These are phyloP conservation scores for Phallusia fumigata DNA, from an alignment of 23 tunicate genomes.

Conservation along the genomic window DNA sequence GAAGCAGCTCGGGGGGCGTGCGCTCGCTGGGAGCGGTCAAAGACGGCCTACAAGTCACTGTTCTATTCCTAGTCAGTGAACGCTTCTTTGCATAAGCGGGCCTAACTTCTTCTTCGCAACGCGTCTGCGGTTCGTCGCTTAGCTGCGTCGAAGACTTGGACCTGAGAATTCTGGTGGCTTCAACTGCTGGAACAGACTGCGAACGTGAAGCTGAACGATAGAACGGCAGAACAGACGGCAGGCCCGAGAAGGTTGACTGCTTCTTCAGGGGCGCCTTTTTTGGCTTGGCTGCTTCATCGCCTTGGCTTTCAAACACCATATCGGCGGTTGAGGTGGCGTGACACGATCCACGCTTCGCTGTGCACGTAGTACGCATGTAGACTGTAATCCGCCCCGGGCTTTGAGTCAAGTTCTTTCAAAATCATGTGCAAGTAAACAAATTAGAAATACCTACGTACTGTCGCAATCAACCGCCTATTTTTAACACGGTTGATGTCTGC, in stretches of 20 bases:
- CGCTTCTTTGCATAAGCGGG: neutral
- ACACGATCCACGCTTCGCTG: neutral
- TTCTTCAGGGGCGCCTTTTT: slow-evolving; percentile 7
- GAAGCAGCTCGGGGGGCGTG: slow-evolving; percentile 20
- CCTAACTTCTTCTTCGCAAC: neutral
- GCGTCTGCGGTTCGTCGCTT: neutral
- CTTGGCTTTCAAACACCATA: neutral
- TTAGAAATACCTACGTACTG: too few species aligned
- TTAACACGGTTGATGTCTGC: neutral
- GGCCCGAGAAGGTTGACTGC: neutral
- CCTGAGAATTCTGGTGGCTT: neutral
- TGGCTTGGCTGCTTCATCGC: neutral
- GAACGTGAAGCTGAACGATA: neutral
- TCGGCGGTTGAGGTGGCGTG: neutral
- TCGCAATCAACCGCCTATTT: too few species aligned
- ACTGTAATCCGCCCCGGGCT: neutral
- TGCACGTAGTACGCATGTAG: neutral
- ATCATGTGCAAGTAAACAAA: neutral
- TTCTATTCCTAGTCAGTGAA: neutral
- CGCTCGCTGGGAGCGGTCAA: neutral
- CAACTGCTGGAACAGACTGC: neutral
- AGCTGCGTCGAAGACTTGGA: neutral
- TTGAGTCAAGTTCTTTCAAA: neutral
- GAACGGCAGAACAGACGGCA: slow-evolving; percentile 3
- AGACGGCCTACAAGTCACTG: neutral